Evolutionary conservation across 2,888 invertebrate genomes (phyloP).

Genomic region (Beris chalybata): DNA sequence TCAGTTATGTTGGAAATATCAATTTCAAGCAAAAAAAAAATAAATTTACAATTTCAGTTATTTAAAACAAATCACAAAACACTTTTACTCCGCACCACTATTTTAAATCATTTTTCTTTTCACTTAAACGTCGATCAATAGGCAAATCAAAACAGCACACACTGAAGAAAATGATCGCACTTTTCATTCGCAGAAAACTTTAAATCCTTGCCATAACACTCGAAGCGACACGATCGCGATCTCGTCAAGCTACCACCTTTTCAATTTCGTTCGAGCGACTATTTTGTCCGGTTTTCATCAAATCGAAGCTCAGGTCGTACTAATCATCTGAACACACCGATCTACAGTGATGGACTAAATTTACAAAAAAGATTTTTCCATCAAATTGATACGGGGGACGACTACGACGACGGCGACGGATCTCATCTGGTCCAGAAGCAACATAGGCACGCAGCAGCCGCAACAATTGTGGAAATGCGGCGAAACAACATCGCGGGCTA

Average conservation of each 20-base stretch:
- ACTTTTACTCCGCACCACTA: conserved; percentile 14
- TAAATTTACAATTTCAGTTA: background rate
- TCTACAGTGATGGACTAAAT: conserved; percentile 33
- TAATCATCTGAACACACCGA: conserved; percentile 26
- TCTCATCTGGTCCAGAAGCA: conserved; percentile 25
- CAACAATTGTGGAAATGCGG: too few relatives aligned
- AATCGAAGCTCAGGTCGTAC: conserved; percentile 23
- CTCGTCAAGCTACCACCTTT: too few relatives aligned
- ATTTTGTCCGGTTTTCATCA: background rate
- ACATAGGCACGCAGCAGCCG: too few relatives aligned
- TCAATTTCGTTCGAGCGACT: too few relatives aligned
- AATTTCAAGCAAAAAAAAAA: background rate
- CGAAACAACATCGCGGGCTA: too few relatives aligned
- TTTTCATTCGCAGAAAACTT: background rate
- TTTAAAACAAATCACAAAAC: conserved; percentile 16
- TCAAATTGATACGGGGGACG: too few relatives aligned
- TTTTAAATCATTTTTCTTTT: conserved; percentile 18
- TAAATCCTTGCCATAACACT: conserved; percentile 14
- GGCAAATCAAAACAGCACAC: too few relatives aligned
- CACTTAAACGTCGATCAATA: background rate
- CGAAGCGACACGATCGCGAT: conserved; percentile 18
- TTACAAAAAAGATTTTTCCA: conserved; percentile 16
- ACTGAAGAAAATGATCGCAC: too few relatives aligned
- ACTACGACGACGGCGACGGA: conserved; percentile 1
- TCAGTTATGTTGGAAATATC: too few relatives aligned